A percentile compares a stretch with the other conserved stretches of the same genome.
phyloP scores from a whole-genome alignment of 2,888 invertebrate species.

The Scrobipalpa atriplicella region DNA sequence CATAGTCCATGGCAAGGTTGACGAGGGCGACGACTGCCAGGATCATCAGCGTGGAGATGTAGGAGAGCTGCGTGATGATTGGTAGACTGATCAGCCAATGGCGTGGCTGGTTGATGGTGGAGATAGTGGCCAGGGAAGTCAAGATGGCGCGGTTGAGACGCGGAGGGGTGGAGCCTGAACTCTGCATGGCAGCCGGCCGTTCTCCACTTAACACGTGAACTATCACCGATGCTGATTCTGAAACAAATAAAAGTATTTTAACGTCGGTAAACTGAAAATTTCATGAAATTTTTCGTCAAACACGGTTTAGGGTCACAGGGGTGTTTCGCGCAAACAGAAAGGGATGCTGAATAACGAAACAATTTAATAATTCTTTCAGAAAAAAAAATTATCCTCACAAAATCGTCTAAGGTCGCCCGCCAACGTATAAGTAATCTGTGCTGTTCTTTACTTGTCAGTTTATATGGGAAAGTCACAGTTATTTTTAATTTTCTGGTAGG shows the following conservation, averaged over 20 bases:
- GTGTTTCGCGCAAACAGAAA: too few species aligned
- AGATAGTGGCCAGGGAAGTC: constrained; percentile 55
- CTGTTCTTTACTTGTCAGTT: too few species aligned
- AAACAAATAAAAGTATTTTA: neutral
- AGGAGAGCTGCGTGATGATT: constrained; percentile 47
- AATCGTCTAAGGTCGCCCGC: too few species aligned
- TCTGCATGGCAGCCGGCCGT: constrained; percentile 86
- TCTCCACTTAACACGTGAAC: constrained; percentile 92
- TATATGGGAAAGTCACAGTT: too few species aligned
- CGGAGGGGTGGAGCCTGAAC: constrained; percentile 68
- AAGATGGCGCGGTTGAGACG: constrained; percentile 62
- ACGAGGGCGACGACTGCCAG: constrained; percentile 44
- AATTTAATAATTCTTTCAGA: too few species aligned
- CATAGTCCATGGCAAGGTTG: constrained; percentile 39
- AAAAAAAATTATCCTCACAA: too few species aligned
- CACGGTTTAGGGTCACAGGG: too few species aligned
- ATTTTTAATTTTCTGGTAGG: too few species aligned
- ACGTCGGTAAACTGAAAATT: too few species aligned
- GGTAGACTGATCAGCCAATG: constrained; percentile 47
- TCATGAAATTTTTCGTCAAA: too few species aligned
- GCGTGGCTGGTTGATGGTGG: constrained; percentile 52
- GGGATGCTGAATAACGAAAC: too few species aligned
- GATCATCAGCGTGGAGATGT: constrained; percentile 45
- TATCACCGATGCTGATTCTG: constrained; percentile 91
- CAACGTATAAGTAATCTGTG: too few species aligned